phyloP scores from a whole-genome alignment of 2,888 invertebrate species.

The Ichneumoninae sp. region DNA sequence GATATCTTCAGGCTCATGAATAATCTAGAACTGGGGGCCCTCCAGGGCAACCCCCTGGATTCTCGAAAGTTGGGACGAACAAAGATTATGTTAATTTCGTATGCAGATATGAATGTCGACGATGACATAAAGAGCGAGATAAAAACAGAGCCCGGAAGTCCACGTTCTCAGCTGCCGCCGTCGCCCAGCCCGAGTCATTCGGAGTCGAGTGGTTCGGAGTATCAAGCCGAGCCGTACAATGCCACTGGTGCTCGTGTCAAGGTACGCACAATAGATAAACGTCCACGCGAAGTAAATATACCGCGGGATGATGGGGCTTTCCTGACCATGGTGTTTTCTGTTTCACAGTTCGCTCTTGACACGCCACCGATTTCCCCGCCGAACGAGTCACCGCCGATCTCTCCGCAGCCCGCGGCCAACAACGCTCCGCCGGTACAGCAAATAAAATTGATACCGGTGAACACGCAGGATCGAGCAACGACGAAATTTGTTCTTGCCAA shows the following conservation, averaged over 20 bases:
- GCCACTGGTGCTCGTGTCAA: constrained; percentile 64
- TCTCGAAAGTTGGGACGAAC: no score
- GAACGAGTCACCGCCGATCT: constrained; percentile 79
- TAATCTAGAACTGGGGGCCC: no score
- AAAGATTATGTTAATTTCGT: neutral
- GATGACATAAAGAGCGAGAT: constrained; percentile 69
- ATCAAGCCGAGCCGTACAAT: constrained; percentile 69
- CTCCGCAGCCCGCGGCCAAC: constrained; percentile 74
- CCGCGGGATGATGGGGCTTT: neutral
- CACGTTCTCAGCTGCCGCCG: constrained; percentile 72
- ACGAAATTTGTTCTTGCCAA: constrained; percentile 71
- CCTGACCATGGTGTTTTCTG: constrained; percentile 35
- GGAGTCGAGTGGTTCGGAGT: constrained; percentile 76
- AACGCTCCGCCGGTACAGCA: constrained; percentile 65
- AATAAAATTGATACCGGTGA: constrained; percentile 77
- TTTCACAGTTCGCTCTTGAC: constrained; percentile 76
- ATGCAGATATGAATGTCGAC: constrained; percentile 50
- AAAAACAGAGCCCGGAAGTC: constrained; percentile 76
- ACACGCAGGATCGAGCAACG: constrained; percentile 74
- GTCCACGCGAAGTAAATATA: neutral
- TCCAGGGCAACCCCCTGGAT: no score
- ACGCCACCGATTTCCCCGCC: constrained; percentile 84
- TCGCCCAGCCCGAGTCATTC: constrained; percentile 78
- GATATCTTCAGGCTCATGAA: no score
- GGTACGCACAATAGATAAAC: constrained; percentile 63